phyloP scores from a whole-genome alignment of 1,140 invertebrate genomes.

The Wasmannia auropunctata region DNA sequence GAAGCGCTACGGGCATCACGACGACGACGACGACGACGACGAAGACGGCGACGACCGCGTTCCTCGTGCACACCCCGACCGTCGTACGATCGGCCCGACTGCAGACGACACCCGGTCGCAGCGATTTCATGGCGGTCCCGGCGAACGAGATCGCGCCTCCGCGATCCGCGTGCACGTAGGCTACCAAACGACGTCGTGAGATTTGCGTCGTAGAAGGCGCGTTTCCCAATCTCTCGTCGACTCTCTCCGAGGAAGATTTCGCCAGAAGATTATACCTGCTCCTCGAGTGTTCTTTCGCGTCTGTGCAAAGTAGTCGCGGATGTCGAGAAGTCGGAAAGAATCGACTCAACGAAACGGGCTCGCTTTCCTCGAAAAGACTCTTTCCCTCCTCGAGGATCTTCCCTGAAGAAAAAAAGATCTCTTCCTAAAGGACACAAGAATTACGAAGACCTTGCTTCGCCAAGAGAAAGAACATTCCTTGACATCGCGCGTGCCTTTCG shows the following conservation, averaged over 20 bases:
- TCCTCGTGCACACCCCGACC: conserved; percentile 10
- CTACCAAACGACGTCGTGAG: neutral
- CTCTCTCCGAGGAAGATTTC: neutral
- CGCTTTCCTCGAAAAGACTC: neutral
- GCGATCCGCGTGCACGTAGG: conserved; percentile 6
- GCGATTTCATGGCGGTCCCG: conserved; percentile 10
- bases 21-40: conserved; percentile 19
- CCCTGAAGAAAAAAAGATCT: neutral
- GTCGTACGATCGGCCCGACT: conserved; percentile 28
- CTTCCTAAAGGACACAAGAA: neutral
- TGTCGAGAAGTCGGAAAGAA: too few relatives aligned
- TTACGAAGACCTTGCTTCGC: neutral
- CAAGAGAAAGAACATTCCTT: neutral
- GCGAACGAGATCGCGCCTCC: conserved; percentile 13
- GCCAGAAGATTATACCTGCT: neutral
- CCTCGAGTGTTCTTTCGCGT: neutral
- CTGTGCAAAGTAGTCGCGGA: neutral
- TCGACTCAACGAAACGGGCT: neutral
- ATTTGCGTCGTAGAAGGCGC: neutral
- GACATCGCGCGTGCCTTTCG: neutral
- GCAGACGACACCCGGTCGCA: conserved; percentile 24
- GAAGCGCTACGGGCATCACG: conserved; percentile 1
- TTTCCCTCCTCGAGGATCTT: neutral
- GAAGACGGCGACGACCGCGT: conserved; percentile 41
- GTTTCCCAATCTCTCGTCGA: neutral